Evolutionary conservation across 2,888 invertebrate genomes (phyloP).

Genomic region (Abscondita cerata): DNA sequence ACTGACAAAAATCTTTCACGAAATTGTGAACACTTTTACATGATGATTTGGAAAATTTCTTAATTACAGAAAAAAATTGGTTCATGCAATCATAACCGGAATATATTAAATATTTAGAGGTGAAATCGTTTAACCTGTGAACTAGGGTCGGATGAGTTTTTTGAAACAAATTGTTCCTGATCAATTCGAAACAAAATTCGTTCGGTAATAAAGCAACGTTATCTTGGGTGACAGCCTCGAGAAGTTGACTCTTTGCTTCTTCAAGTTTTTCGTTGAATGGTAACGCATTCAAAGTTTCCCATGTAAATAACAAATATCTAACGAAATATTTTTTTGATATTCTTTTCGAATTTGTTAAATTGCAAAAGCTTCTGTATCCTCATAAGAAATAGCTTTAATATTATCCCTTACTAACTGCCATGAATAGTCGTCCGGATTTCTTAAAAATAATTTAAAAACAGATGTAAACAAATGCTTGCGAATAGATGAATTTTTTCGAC

Average conservation of each 20-base stretch:
- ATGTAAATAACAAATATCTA: slow-evolving; percentile 4
- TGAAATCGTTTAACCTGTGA: not conserved
- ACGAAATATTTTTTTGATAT: slow-evolving; percentile 3
- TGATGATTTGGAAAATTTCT: not conserved
- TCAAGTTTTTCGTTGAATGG: not conserved
- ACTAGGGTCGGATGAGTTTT: not conserved
- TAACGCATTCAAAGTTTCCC: not conserved
- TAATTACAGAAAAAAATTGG: not conserved
- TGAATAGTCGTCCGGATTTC: slow-evolving; percentile 17
- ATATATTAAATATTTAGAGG: slow-evolving; percentile 8
- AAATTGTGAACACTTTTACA: not conserved
- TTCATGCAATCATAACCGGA: not conserved
- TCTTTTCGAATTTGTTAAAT: slow-evolving; percentile 3
- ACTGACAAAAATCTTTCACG: not conserved
- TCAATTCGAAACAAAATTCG: slow-evolving; percentile 8
- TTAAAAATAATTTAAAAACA: slow-evolving; percentile 18
- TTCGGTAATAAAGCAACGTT: not conserved
- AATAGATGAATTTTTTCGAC: slow-evolving; percentile 18
- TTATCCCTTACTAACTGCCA: slow-evolving; percentile 17
- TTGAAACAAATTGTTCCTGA: slow-evolving; percentile 9
- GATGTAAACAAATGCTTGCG: slow-evolving; percentile 14
- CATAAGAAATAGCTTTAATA: not conserved
- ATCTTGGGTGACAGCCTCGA: not conserved
- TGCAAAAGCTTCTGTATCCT: slow-evolving; percentile 19
- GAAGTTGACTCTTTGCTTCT: slow-evolving; percentile 5